Base-by-base conservation (phyloP, 1,140 invertebrate genomes). In the Drosophila tsacasi region DNA sequence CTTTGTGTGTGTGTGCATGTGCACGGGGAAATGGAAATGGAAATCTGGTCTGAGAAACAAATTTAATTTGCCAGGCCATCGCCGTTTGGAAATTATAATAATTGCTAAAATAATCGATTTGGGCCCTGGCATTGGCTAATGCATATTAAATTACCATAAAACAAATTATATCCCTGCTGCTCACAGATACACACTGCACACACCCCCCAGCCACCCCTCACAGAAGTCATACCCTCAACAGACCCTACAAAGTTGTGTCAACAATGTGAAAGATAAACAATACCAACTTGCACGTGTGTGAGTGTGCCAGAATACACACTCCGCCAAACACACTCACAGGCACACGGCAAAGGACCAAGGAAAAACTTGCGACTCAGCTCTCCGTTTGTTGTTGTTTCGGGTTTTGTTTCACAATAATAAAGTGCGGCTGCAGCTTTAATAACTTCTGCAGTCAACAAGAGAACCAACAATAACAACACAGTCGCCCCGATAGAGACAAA, bases 381-480 rank as follows among this genome's bases (percentile, higher is more conserved):
- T 15, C 23, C 64, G 61, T 46, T 47, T 72, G 58, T 37, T 64
- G 44, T 55, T 83, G 58, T 50, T 76, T 76, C 13, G 72, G 44
- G 40, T 82, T 71, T 81, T 90, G 85, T 90, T 90, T 71, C 86
- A 69, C 68, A 89, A 89, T 89, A 90, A 90, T 89, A 90, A 81
- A 89, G 84, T 89, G 85, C 67, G 81, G 81, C 79, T 81, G 79
- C 69, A 90, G 81, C 85, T 90, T 89, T 90, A 89, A 90, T 90
- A 90, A 89, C 81, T 89, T 90, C 63, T 62, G 78, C 77, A 58
- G 61, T 73, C 74, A 87, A 73, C 66, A 79, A 73, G 61, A 84
- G 52, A 74, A 50, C 47, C 79, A 82, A 76, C 74, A 86, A 74
- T 52, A 74, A 74, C 71, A 73, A 39, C 55, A 61, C 52, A 50